These are phyloP conservation scores for Labia minor DNA, from an alignment of 2,888 invertebrate species.

Conservation along the genomic window DNA sequence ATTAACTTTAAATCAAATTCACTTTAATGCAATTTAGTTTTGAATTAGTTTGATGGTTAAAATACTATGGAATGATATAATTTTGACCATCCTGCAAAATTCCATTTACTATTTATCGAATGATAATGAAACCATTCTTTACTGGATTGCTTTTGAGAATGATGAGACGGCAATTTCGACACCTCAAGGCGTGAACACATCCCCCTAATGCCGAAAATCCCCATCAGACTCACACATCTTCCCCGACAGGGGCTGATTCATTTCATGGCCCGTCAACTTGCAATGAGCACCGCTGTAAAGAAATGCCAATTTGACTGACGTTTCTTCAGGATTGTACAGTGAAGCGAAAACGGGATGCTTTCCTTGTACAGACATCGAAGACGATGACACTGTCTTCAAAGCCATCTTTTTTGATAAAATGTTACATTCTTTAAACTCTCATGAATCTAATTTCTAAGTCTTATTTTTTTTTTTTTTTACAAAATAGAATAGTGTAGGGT, in stretches of 20 bases:
- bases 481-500: no score
- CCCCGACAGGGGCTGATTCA: neutral
- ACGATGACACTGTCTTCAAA: no score
- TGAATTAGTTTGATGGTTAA: no score
- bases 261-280: conserved; percentile 13
- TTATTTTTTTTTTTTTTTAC: no score
- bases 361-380: neutral
- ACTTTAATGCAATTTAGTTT: no score
- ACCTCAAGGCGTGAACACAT: neutral
- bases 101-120: neutral
- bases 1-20: no score
- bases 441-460: no score
- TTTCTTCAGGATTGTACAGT: conserved; percentile 2
- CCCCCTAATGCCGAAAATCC: neutral
- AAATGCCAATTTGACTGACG: neutral
- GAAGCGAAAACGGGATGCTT: neutral
- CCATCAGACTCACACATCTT: neutral
- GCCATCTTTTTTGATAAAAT: no score
- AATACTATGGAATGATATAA: no score
- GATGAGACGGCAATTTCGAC: neutral
- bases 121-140: neutral
- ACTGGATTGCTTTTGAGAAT: neutral
- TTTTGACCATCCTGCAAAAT: no score
- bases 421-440: no score
- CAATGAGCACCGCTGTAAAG: conserved; percentile 1